Conservation (phyloP, 2,113 vertebrate species). For the Eptesicus fuscus region DNA sequence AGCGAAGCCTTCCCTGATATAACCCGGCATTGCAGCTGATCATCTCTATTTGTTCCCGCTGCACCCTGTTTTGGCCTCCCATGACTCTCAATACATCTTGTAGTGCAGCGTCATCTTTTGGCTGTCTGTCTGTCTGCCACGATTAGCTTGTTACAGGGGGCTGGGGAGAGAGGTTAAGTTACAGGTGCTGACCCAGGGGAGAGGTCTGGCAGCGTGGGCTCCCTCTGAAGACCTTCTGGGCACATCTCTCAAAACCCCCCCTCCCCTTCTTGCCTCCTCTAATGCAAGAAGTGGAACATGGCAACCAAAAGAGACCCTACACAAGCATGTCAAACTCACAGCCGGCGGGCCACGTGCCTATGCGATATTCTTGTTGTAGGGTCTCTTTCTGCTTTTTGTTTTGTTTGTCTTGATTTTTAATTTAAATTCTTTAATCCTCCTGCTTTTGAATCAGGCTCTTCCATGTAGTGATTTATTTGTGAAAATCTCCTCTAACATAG, state of each 20-base stretch:
- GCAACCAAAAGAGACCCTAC: not conserved
- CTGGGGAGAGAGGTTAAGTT: too few relatives aligned
- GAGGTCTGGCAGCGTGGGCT: not conserved
- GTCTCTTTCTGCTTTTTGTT: too few relatives aligned
- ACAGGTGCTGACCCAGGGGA: not conserved
- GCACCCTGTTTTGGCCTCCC: not conserved
- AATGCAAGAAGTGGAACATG: not conserved
- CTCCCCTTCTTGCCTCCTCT: not conserved
- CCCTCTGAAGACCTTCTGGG: not conserved
- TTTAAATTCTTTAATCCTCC: not conserved
- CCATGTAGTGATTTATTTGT: not conserved
- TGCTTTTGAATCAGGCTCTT: not conserved
- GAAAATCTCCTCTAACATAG: not conserved
- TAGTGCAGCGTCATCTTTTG: not conserved
- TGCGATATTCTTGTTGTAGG: too few relatives aligned
- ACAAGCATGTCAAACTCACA: too few relatives aligned
- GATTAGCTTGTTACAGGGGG: not conserved
- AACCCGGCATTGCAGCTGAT: too few relatives aligned
- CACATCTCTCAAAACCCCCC: not conserved
- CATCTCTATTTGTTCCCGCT: not conserved
- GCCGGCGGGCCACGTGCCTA: too few relatives aligned
- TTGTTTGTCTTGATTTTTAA: not conserved
- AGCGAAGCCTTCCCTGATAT: not conserved
- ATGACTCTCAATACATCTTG: not conserved
- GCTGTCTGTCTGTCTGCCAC: not conserved